Base-by-base conservation (phyloP, 2,113 vertebrate species). In the Phaetusa simplex region DNA sequence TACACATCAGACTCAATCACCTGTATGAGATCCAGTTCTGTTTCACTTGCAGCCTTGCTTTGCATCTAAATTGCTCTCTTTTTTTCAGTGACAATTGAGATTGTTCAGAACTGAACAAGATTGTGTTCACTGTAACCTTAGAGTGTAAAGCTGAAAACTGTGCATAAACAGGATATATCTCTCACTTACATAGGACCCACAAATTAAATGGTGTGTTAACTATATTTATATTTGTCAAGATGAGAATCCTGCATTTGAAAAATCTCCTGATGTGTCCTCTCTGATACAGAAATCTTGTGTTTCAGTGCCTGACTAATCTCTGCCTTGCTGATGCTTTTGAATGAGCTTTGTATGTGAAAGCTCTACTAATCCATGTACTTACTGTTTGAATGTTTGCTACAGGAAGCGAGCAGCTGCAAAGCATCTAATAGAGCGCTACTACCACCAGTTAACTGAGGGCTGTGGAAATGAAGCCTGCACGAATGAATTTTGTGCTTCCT, bases 361-460 rank as follows among this genome's bases (percentile, higher is more conserved):
- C 97, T 96, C 53, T 97, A 99, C 98, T 98, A 98, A 98, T 98
- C 94, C 93, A 70, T 97, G 65, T 98, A 97, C 98, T 98, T 97
- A 93, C 96, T 98, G 97, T 99, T 98, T 98, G 96, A 98, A 98
- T 99, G 96, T 99, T 97, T 98, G 98, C 96, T 95, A 96, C 98
- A 99, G 99, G 99, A 99, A 99, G 99, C 99, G 99, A 99, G 99
- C 99, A 97, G 99, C 99, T 98, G 99, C 99, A 98, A 99, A 99
- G 98, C 99, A 99, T 99, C 99, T 99, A 98, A 99, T 99, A 98
- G 99, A 99, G 98, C 99, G 99, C 98, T 99, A 99, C 99, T 99
- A 99, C 99, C 99, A 98, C 97, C 99, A 99, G 99, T 99, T 99
- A 99, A 99, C 99, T 26, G 99, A 99, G 96, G 99, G 99, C 98